Base-by-base conservation (phyloP, 2,888 invertebrate genomes). In the Oscheius sp. region DNA sequence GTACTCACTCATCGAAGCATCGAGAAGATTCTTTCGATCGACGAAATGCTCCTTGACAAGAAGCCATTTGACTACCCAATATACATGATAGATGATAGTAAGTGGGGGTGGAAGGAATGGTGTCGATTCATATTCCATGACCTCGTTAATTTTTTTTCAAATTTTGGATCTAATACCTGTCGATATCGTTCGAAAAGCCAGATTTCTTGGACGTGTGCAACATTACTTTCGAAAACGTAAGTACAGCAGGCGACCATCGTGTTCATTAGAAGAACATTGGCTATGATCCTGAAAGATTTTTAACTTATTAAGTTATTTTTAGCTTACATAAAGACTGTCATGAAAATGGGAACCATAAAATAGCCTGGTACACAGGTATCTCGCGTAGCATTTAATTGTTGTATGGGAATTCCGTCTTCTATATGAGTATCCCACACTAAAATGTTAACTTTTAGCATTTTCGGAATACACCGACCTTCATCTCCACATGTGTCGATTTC, bases 151-250 rank as follows among this genome's bases (percentile, higher is more conserved):
- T 83, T 47, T 87, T 84, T 87, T 87, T 82, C 88, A 88, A 84
- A 47, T 57, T 2, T 17, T 1, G 38, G 32, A 41, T 24, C 1
- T 6, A 26, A 1, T 90, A 98, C 78, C 65, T 89, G 86, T 80
- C 94, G 93, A 89, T 96, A 98, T 74, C 96, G 90, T 90, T 96
- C 96, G 87, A 95, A 97, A 92, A 96, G 95, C 96, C 97, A 98
- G 87, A 94, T 93, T 90, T 95, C 94, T 88, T 94, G 93, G 73
- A 96, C 94, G 85, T 94, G 92, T 77, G 94, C 92, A 89, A 95
- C 95, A 83, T 95, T 94, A 90, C 94, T 86, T 65, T 87, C 86
- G 82, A 89, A 89, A 28, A 89, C 88, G 78, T 88, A 88, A 81
- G 89, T 89, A 85, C 68, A 98, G 63, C 96, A 95, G 67, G 97